Evolutionary conservation across 2,888 invertebrate genomes (phyloP), one percentile per base, ranked within the genome.

Genomic region (Trachelus troglodyta): DNA sequence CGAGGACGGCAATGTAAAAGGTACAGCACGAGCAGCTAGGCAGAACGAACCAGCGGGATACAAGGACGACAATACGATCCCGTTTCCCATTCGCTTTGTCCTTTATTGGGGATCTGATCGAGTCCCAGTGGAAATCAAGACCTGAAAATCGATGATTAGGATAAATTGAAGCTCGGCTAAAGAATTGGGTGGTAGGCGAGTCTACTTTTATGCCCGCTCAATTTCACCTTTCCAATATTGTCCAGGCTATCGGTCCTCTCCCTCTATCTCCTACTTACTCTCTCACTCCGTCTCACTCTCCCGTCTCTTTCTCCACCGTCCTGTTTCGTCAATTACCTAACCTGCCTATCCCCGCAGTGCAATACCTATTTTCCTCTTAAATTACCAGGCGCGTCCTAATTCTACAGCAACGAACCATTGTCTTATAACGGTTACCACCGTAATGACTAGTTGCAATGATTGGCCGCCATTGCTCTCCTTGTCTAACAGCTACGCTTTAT

Each of bases 101-200:
- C 30, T 69, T 69, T 69, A 69, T 69, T 69, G 31, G 69, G 69
- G 77, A 80, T 79, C 76, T 73, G 34, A 77, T 76, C 35, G 69
- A 37, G 74, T 82, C 87, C 88, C 88, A 78, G 84, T 85, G 87
- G 87, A 88, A 88, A 89, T 89, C 88, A 88, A 83, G 82, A 77
- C 31, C 69, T 81, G 82, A 82, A 82, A 79, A 75, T 77, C 84
- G 82, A 85, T 87, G 86, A 89, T 89, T 87, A 89, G 85, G 86
- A 89, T 86, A 86, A 87, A 89, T 89, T 84, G 87, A 85, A 87
- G 81, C 79, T 79, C 76, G 77, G 76, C 79, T 74, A 69, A 77
- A 77, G 78, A 79, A 75, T 34, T 69, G 69, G 33, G 30, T 68
- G 74, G 31, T 68, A 40, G 81, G 73, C 74, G 79, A 81, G 83